Base-by-base conservation (phyloP, 2,888 invertebrate species). In the Hypena proboscidalis region DNA sequence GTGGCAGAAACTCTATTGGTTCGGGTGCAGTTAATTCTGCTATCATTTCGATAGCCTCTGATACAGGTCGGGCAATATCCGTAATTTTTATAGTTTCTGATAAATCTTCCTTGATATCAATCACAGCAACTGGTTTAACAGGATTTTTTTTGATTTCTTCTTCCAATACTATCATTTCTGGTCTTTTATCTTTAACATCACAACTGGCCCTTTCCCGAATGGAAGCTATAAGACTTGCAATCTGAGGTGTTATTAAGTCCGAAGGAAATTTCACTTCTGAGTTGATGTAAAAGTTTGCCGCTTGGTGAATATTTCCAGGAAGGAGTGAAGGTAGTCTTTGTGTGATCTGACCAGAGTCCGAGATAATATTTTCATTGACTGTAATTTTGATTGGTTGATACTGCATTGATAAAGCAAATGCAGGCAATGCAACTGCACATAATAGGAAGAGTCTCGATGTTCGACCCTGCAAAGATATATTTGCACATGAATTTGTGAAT, bases 221-320 rank as follows among this genome's bases (percentile, higher is more conserved):
- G 20, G 54, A 26, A 22, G 52, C 29, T 10, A 63, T 50, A 9
- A 62, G 29, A 32, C 30, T 15, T 41, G 65, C 59, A 4, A 62
- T 29, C 20, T 49, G 39, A 31, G 30, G 17, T 39, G 63, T 11
- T 27, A 45, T 25, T 61, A 55, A 25, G 58, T 35, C 41, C 47
- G 51, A 41, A 26, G 61, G 40, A 22, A 72, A 27, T 20, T 64
- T 27, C 14, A 73, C 40, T 21, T 69, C 64, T 27, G 79, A 74
- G 21, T 79, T 74, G 29, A 77, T 76, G 42, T 69, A 77, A 20
- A 76, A 59, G 43, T 79, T 74, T 10, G 74, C 70, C 7, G 77
- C 76, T 53, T 75, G 67, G 30, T 77, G 75, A 15, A 76, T 35
- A 19, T 70, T 60, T 9, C 62, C 64, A 2, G 67, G 49, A 36